phyloP scores from a whole-genome alignment of 2,888 invertebrate genomes.

The Cheilosia vulpina region DNA sequence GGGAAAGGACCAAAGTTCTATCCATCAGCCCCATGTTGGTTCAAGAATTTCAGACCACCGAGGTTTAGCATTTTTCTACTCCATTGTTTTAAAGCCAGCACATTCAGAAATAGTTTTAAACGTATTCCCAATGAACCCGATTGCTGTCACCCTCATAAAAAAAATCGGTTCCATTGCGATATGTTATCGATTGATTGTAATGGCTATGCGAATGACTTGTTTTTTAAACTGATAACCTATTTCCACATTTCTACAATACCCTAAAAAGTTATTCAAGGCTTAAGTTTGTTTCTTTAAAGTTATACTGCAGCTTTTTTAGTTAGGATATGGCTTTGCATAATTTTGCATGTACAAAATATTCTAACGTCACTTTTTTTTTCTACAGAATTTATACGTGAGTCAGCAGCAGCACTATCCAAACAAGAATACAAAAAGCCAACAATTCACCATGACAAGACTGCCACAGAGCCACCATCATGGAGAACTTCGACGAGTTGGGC shows the following conservation, averaged over 20 bases:
- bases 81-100: background rate
- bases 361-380: conserved; percentile 25
- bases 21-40: no score
- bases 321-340: background rate
- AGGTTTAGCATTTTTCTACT: no score
- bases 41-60: no score
- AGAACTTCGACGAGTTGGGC: conserved; percentile 23
- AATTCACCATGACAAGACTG: conserved; percentile 4
- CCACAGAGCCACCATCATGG: conserved; percentile 19
- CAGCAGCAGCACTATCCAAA: conserved; percentile 30
- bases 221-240: conserved; percentile 31
- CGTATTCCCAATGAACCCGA: conserved; percentile 3
- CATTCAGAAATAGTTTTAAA: background rate
- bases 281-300: background rate
- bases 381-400: conserved; percentile 46
- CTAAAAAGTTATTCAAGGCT: background rate
- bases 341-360: conserved; percentile 9
- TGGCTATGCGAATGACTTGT: conserved; percentile 17
- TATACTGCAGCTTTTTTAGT: background rate
- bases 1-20: no score
- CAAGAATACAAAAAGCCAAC: conserved; percentile 6
- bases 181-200: conserved; percentile 48
- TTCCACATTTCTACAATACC: background rate
- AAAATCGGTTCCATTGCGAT: conserved; percentile 12
- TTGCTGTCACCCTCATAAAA: conserved; percentile 14